Evolutionary conservation across 2,888 invertebrate species (phyloP).

Genomic region (Pediacus dermestoides): DNA sequence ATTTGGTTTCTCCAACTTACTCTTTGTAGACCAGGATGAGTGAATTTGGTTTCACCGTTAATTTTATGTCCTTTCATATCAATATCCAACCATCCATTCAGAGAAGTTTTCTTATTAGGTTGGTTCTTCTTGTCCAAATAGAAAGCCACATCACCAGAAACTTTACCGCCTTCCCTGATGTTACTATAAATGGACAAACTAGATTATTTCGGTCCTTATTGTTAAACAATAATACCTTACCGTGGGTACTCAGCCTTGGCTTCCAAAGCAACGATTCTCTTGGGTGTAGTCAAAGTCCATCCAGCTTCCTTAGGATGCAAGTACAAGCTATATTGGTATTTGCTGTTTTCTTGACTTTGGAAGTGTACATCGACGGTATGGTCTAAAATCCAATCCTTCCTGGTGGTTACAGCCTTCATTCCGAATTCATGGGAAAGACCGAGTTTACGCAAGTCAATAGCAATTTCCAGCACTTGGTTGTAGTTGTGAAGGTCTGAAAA

Average conservation of each 20-base stretch:
- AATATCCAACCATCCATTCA: conserved; percentile 55
- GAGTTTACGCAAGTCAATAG: conserved; percentile 69
- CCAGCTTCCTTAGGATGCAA: conserved; percentile 62
- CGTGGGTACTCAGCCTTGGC: conserved; percentile 37
- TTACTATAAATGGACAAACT: too few relatives aligned
- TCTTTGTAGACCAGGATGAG: conserved; percentile 64
- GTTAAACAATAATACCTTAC: conserved; percentile 16
- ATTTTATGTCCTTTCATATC: conserved; percentile 52
- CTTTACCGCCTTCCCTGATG: conserved; percentile 53
- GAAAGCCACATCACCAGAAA: conserved; percentile 60
- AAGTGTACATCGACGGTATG: conserved; percentile 71
- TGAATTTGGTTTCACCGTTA: conserved; percentile 59
- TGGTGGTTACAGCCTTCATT: conserved; percentile 61
- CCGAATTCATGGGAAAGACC: conserved; percentile 74
- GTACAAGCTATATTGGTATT: conserved; percentile 68
- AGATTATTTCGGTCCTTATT: too few relatives aligned
- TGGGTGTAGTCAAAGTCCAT: conserved; percentile 64
- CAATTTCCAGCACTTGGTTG: conserved; percentile 62
- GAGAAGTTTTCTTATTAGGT: conserved; percentile 64
- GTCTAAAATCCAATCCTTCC: conserved; percentile 58
- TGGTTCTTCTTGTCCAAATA: conserved; percentile 70
- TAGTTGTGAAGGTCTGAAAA: conserved; percentile 53
- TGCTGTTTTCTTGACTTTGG: conserved; percentile 63
- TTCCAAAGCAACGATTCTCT: conserved; percentile 64
- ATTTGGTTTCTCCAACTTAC: conserved; percentile 17